Evolutionary conservation across 2,888 invertebrate species (phyloP).

Genomic region (Xylota sylvarum): DNA sequence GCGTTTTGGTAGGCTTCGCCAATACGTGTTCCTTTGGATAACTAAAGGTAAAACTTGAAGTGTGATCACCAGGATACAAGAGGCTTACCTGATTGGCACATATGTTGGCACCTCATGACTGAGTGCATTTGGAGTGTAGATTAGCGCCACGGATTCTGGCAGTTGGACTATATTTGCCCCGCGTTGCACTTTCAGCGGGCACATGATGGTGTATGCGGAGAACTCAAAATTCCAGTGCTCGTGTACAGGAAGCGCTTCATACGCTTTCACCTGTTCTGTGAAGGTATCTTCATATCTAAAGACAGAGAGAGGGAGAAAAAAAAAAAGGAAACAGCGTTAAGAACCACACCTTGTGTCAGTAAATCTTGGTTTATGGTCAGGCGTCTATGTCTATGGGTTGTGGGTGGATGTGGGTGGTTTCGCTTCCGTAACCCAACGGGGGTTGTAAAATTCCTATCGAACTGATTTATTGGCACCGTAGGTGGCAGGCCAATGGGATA

Average conservation of each 20-base stretch:
- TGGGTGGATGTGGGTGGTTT: neutral
- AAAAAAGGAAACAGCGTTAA: constrained; percentile 46
- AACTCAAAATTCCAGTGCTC: constrained; percentile 85
- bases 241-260: constrained; percentile 83
- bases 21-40: constrained; percentile 79
- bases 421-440: neutral
- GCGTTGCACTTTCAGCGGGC: constrained; percentile 79
- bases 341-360: constrained; percentile 60
- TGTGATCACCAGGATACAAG: constrained; percentile 45
- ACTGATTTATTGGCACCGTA: constrained; percentile 74
- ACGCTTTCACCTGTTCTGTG: constrained; percentile 80
- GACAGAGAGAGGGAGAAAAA: neutral
- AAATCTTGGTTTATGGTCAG: constrained; percentile 62
- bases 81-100: constrained; percentile 82
- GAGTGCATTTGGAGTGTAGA: constrained; percentile 80
- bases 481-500: constrained; percentile 74
- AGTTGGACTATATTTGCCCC: constrained; percentile 77
- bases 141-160: constrained; percentile 82
- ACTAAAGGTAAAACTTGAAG: constrained; percentile 59
- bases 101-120: constrained; percentile 82
- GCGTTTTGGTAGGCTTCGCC: constrained; percentile 78
- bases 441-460: constrained; percentile 70
- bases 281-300: constrained; percentile 80
- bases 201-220: constrained; percentile 84
- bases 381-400: neutral